Conservation (phyloP, 2,888 invertebrate genomes). For the Clunio marinus region DNA sequence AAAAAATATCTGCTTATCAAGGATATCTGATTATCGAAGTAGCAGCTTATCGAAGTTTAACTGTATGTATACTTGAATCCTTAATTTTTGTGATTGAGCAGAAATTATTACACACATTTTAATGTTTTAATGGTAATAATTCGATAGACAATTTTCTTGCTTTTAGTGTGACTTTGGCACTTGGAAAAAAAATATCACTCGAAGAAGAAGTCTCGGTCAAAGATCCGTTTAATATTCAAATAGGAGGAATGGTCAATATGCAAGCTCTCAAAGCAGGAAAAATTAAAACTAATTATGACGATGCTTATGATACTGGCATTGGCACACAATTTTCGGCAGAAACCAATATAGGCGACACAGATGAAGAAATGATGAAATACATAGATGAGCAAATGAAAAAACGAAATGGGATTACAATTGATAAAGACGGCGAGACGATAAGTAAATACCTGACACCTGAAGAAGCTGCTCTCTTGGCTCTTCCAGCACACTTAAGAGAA, state of each 20-base stretch:
- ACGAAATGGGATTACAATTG: constrained; percentile 64
- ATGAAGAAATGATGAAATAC: constrained; percentile 95
- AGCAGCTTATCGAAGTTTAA: too few species aligned
- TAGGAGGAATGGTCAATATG: constrained; percentile 88
- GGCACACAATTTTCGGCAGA: constrained; percentile 97
- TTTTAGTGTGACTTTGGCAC: constrained; percentile 43
- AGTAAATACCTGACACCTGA: constrained; percentile 76
- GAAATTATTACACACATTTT: too few species aligned
- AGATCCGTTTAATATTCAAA: constrained; percentile 72
- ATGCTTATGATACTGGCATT: constrained; percentile 81
- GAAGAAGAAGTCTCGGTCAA: constrained; percentile 57
- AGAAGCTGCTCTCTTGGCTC: constrained; percentile 81
- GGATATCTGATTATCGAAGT: too few species aligned
- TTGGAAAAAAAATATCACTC: constrained; percentile 50
- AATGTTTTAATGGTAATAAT: too few species aligned
- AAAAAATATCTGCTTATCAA: too few species aligned
- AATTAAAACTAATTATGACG: constrained; percentile 74
- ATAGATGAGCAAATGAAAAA: constrained; percentile 85
- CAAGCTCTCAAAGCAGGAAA: constrained; percentile 75
- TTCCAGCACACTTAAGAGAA: constrained; percentile 83
- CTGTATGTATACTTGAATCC: too few species aligned
- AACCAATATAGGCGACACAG: constrained; percentile 96
- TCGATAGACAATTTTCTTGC: neutral
- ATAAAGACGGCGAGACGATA: constrained; percentile 47
- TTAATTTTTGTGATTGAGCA: too few species aligned